A percentile compares a stretch with the other conserved stretches of the same genome.
Conservation (phyloP, 92 coral and sea anemone genomes). For the Scolanthus callimorphus region DNA sequence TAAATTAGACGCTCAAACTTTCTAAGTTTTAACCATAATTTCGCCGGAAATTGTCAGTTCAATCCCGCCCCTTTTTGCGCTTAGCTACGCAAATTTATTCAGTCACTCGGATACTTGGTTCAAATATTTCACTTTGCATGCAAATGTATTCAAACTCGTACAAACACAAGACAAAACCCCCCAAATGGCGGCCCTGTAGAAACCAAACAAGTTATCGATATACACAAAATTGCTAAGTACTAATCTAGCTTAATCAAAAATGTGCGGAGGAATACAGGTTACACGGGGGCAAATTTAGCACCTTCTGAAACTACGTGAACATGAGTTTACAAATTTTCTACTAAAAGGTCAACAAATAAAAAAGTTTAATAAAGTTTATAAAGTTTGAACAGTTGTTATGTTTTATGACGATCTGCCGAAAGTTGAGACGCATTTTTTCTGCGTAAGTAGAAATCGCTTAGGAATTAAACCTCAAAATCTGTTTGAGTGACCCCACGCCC, state of each 20-base stretch:
- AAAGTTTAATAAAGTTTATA: too few species aligned
- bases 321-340: too few species aligned
- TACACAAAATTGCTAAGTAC: background rate
- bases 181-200: constrained; percentile 26
- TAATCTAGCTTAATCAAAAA: background rate
- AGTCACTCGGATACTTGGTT: constrained; percentile 80
- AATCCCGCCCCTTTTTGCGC: constrained; percentile 14
- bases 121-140: constrained; percentile 60
- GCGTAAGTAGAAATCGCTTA: too few species aligned
- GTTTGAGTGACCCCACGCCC: too few species aligned
- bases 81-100: constrained; percentile 80
- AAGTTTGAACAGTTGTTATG: too few species aligned
- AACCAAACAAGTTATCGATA: background rate
- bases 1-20: background rate
- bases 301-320: too few species aligned
- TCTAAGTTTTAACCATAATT: background rate
- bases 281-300: too few species aligned
- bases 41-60: constrained; percentile 24
- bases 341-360: too few species aligned
- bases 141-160: constrained; percentile 33
- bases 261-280: too few species aligned
- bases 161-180: constrained; percentile 37
- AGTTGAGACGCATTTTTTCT: too few species aligned
- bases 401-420: too few species aligned
- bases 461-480: too few species aligned